Evolutionary conservation across 1,140 invertebrate genomes (phyloP), one percentile per base, ranked within the genome.

Genomic region (Pomacea maculata): DNA sequence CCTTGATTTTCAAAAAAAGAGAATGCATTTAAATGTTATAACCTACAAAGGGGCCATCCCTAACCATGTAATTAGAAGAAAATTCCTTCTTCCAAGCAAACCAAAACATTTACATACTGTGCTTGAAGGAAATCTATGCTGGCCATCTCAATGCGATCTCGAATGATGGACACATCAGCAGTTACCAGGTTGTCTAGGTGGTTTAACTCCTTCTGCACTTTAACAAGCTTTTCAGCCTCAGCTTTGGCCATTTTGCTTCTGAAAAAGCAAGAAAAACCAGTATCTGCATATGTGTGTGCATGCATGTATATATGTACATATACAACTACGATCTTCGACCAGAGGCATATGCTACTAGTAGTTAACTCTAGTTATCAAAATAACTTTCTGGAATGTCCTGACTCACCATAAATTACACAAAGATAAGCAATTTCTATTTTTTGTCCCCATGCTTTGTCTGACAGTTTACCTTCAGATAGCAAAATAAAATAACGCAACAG

Each of bases 71-170:
- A 45, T 45, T 45, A 45, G 34, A 45, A 45, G 34, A 45, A 45
- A 45, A 45, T 45, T 45, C 34, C 34, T 45, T 6, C 34, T 45
- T 45, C 34, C 34, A 45, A 45, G 6, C 34, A 45, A 45, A 45
- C 2, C 6, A 6, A 45, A 45, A 45, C 14, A 61, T 19, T 78
- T 75, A 88, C 90, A 89, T 87, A 93, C 93, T 93, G 92, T 61
- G 92, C 92, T 79, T 93, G 91, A 72, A 88, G 90, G 88, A 94
- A 96, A 80, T 94, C 94, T 64, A 95, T 88, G 86, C 94, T 95
- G 3, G 95, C 95, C 68, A 92, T 92, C 89, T 96, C 95, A 87
- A 96, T 96, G 90, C 95, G 94, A 86, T 95, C 94, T 73, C 95
- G 91, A 52, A 96, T 89, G 77, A 96, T 93, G 21, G 94, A 92